phyloP scores from a whole-genome alignment of 2,888 invertebrate species.

The Aethes cnicana region DNA sequence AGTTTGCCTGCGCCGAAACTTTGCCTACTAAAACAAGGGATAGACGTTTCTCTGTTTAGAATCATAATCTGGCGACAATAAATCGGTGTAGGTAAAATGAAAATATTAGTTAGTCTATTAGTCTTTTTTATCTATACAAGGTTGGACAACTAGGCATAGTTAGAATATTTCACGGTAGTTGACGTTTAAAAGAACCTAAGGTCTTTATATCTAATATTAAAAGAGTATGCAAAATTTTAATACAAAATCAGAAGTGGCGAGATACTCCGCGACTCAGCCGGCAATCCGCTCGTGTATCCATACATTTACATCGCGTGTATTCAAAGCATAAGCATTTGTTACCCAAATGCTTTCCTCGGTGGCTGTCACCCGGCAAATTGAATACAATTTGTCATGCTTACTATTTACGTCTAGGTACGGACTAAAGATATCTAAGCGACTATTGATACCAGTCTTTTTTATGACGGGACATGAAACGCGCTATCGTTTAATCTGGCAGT shows the following conservation, averaged over 20 bases:
- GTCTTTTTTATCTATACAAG: too few species aligned
- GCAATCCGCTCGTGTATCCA: slow-evolving; percentile 30
- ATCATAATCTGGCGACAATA: too few species aligned
- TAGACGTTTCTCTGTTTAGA: too few species aligned
- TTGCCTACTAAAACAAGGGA: too few species aligned
- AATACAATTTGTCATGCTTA: slow-evolving; percentile 74
- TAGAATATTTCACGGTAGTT: too few species aligned
- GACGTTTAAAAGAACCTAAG: too few species aligned
- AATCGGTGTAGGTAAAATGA: too few species aligned
- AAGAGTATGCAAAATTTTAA: background rate
- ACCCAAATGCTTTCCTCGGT: slow-evolving; percentile 73
- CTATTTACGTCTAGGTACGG: slow-evolving; percentile 30
- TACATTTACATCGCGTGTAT: slow-evolving; percentile 68
- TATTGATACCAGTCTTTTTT: slow-evolving; percentile 28
- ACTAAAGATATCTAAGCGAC: slow-evolving; percentile 27
- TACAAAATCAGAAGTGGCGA: slow-evolving; percentile 11
- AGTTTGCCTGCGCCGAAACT: too few species aligned
- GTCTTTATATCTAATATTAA: too few species aligned
- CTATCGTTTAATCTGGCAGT: background rate
- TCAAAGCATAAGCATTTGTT: slow-evolving; percentile 74
- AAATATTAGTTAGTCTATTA: too few species aligned
- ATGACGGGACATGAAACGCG: slow-evolving; percentile 4
- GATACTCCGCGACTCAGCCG: slow-evolving; percentile 13
- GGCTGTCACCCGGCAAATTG: slow-evolving; percentile 76
- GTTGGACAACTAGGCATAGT: too few species aligned